Percentiles rank a stretch among this genome's conserved stretches.
phyloP scores from a whole-genome alignment of 2,888 invertebrate species.

The Brachypterus glaber region DNA sequence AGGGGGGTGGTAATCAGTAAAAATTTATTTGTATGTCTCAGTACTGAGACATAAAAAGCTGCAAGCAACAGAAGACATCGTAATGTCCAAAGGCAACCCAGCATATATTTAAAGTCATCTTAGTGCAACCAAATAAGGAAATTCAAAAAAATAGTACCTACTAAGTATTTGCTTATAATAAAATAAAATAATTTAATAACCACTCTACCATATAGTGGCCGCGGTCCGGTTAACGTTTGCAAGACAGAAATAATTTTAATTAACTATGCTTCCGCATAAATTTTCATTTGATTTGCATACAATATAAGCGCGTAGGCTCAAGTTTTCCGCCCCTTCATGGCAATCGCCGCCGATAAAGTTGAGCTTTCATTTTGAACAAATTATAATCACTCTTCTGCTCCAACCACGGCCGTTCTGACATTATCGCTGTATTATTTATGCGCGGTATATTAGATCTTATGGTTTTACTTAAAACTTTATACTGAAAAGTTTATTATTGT shows the following conservation, averaged over 20 bases:
- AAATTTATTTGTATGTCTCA: too few species aligned
- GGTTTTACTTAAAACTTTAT: conserved; percentile 21
- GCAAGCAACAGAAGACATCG: too few species aligned
- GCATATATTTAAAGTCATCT: too few species aligned
- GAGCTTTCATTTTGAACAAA: conserved; percentile 28
- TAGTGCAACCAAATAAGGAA: too few species aligned
- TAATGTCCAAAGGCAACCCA: too few species aligned
- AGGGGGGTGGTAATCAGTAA: too few species aligned
- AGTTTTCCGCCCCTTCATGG: conserved; percentile 26
- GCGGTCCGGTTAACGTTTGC: neutral
- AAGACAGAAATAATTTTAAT: conserved; percentile 20
- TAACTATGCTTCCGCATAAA: conserved; percentile 28
- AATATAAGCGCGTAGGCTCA: conserved; percentile 30
- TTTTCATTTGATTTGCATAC: conserved; percentile 29
- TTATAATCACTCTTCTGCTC: conserved; percentile 28
- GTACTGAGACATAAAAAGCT: too few species aligned
- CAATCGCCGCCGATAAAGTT: conserved; percentile 25
- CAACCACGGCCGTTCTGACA: conserved; percentile 21
- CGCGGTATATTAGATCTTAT: conserved; percentile 22
- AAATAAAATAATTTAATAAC: too few species aligned
- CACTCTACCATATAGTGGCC: too few species aligned
- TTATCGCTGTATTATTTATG: conserved; percentile 19
- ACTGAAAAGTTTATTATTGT: too few species aligned
- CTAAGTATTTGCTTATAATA: too few species aligned
- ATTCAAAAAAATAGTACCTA: too few species aligned